Evolutionary conservation across 2,113 vertebrate species (phyloP).

Genomic region (Pithys albifrons): DNA sequence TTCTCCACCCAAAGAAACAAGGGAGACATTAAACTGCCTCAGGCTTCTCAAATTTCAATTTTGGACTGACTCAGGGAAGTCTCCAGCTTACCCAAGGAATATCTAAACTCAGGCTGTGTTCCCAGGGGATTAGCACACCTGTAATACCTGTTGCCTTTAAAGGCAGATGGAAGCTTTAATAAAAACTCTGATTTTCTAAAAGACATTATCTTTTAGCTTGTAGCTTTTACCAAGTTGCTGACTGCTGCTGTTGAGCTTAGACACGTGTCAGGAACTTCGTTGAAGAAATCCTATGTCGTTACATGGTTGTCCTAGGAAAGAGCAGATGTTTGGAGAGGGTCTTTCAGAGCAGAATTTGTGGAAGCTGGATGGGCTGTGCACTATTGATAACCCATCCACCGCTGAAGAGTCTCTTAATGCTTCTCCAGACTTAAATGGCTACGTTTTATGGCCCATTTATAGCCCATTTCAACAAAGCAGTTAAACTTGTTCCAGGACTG

Average conservation of each 20-base stretch:
- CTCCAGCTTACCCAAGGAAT: background rate
- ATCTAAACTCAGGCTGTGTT: background rate
- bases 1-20: background rate
- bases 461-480: slow-evolving; percentile 28
- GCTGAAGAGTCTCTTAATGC: slow-evolving; percentile 52
- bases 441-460: slow-evolving; percentile 45
- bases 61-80: background rate
- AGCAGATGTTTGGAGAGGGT: background rate
- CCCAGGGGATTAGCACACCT: background rate
- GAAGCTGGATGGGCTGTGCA: background rate
- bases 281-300: background rate
- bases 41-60: background rate
- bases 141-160: background rate
- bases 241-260: background rate
- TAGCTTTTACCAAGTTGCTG: background rate
- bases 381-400: slow-evolving; percentile 17
- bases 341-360: background rate
- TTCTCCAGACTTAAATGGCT: slow-evolving; percentile 26
- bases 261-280: rapidly evolving
- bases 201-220: background rate
- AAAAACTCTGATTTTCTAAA: background rate
- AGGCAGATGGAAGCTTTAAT: background rate
- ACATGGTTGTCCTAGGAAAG: background rate
- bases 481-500: slow-evolving; percentile 9
- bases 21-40: background rate